A percentile compares a stretch with the other conserved stretches of the same genome.
Conservation (phyloP, 2,888 invertebrate species). For the Aleiodes testaceus region DNA sequence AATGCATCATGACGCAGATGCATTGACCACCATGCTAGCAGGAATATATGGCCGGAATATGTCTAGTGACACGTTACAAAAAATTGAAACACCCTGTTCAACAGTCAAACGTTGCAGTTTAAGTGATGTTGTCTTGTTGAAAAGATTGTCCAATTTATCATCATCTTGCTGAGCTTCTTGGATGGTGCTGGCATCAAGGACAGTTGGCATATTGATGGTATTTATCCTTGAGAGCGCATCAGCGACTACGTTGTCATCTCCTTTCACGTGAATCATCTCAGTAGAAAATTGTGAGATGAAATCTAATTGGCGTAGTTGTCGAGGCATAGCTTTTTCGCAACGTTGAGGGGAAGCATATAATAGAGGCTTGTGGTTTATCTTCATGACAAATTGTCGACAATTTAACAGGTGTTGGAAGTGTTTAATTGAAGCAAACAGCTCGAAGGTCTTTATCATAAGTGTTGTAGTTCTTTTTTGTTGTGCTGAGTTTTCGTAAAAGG, state of each 20-base stretch:
- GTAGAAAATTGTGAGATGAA: slow-evolving; percentile 43
- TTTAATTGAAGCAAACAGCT: slow-evolving; percentile 29
- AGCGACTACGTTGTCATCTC: slow-evolving; percentile 35
- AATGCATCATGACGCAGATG: slow-evolving; percentile 48
- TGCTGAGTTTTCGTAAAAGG: slow-evolving; percentile 49
- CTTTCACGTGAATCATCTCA: slow-evolving; percentile 37
- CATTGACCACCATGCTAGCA: no score
- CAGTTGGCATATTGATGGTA: slow-evolving; percentile 25
- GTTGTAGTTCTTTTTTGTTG: slow-evolving; percentile 27
- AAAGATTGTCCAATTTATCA: slow-evolving; percentile 1
- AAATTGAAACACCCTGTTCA: slow-evolving; percentile 30
- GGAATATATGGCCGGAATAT: background rate
- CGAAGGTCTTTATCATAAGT: slow-evolving; percentile 33
- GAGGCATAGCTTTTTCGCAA: slow-evolving; percentile 36
- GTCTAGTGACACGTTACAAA: background rate
- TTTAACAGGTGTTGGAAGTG: slow-evolving; percentile 38
- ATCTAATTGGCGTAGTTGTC: slow-evolving; percentile 34
- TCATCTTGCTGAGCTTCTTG: slow-evolving; percentile 12
- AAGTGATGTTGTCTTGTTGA: background rate
- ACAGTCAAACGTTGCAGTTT: background rate
- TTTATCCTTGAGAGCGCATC: slow-evolving; percentile 39
- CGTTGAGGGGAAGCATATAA: slow-evolving; percentile 31
- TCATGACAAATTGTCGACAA: slow-evolving; percentile 17
- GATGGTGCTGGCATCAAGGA: background rate
- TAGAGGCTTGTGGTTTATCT: slow-evolving; percentile 42